Evolutionary conservation across 2,888 invertebrate species (phyloP).

Genomic region (Anoplius nigerrimus): DNA sequence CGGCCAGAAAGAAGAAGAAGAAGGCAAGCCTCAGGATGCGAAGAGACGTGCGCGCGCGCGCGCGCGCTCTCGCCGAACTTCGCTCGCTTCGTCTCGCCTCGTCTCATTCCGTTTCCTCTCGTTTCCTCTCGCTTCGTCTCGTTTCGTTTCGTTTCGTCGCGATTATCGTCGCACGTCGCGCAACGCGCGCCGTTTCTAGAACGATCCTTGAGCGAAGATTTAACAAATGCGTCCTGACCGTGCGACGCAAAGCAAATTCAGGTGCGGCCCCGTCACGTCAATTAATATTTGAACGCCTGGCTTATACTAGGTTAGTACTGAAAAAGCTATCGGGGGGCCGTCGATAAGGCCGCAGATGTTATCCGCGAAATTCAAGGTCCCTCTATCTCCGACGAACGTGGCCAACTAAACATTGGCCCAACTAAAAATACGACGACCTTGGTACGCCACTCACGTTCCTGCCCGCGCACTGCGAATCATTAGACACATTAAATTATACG

Average conservation of each 20-base stretch:
- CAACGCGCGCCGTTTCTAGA: constrained; percentile 8
- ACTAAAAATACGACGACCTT: constrained; percentile 74
- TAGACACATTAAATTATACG: constrained; percentile 66
- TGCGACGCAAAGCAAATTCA: constrained; percentile 64
- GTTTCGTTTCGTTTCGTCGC: too few relatives aligned
- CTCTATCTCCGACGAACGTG: constrained; percentile 70
- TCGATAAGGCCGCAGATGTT: constrained; percentile 75
- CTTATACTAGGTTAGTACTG: constrained; percentile 74
- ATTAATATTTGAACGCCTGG: constrained; percentile 74
- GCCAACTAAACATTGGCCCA: constrained; percentile 74
- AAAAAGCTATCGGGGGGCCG: constrained; percentile 67
- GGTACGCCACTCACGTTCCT: constrained; percentile 69
- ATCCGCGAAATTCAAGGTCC: constrained; percentile 75
- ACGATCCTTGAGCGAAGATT: constrained; percentile 26
- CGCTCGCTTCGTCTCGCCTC: too few relatives aligned
- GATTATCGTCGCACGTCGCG: too few relatives aligned
- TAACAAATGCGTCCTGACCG: constrained; percentile 38
- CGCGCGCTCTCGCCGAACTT: too few relatives aligned
- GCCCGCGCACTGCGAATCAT: constrained; percentile 65
- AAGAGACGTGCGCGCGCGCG: too few relatives aligned
- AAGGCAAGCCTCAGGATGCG: too few relatives aligned
- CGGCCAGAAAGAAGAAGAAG: too few relatives aligned
- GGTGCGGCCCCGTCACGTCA: constrained; percentile 64
- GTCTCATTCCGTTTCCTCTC: too few relatives aligned
- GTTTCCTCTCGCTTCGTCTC: too few relatives aligned